Evolutionary conservation across 2,113 vertebrate species (phyloP), one percentile per base, ranked within the genome.

Genomic region (Phycodurus eques): DNA sequence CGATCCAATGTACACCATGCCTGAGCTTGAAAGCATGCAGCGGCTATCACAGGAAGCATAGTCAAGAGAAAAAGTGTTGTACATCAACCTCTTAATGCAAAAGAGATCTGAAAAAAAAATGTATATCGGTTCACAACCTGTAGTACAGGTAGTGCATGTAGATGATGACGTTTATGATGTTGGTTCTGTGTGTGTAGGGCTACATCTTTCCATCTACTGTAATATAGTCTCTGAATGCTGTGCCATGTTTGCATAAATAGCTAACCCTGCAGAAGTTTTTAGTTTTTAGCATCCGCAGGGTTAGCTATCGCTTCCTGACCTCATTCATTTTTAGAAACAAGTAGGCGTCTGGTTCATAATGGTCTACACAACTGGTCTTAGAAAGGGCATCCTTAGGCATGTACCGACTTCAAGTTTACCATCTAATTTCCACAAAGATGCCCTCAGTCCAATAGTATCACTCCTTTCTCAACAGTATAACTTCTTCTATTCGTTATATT

Each of bases 271-370:
- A n/a, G n/a, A n/a, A n/a, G n/a, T n/a, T n/a, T n/a, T n/a, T n/a
- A 64, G 72, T 79, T n/a, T 75, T 72, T 31, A 72, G 74, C 43
- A 80, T 76, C 43, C 69, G 65, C 73, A 73, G 70, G 60, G 46
- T 74, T 62, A 87, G 56, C 78, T 81, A 35, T 75, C 57, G 68
- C 6, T 70, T 74, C 82, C 74, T 71, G 81, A 69, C 77, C 59
- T 63, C 33, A 65, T 61, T 31, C 88, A 88, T 87, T 86, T 87
- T 87, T 88, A 86, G 86, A 83, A 81, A 77, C 77, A 73, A 78
- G 87, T 86, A 77, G 87, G 83, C 68, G 84, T 86, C 75, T 68
- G 72, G 73, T 80, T 69, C 75, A 76, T 76, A 57, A 83, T 65
- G 61, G 53, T 73, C 53, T 67, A 57, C 78, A 78, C 73, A 78